These are phyloP conservation scores for Druceiella hillmani DNA, from an alignment of 2,888 invertebrate genomes.

Conservation along the genomic window DNA sequence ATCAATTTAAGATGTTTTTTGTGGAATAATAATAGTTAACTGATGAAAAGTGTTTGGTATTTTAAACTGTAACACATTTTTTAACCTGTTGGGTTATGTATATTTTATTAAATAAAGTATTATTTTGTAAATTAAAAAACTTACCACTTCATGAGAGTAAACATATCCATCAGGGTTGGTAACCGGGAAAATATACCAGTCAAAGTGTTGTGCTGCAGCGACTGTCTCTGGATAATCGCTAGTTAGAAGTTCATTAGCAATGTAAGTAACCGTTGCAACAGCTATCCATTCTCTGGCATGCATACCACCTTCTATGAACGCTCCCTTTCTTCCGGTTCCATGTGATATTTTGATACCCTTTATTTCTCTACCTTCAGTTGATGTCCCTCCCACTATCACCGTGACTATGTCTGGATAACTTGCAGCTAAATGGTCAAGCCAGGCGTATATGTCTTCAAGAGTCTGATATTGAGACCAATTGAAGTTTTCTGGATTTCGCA, in stretches of 20 bases:
- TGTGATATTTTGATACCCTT: conserved; percentile 45
- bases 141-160: conserved; percentile 47
- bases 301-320: conserved; percentile 32
- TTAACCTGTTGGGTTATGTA: no score
- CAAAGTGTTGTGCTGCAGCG: conserved; percentile 41
- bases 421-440: conserved; percentile 48
- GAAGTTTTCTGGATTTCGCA: conserved; percentile 33
- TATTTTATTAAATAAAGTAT: no score
- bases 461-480: conserved; percentile 57
- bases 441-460: conserved; percentile 54
- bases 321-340: conserved; percentile 28
- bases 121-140: background rate
- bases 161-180: conserved; percentile 63
- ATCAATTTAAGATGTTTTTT: no score
- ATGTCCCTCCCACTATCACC: conserved; percentile 34
- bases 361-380: conserved; percentile 43
- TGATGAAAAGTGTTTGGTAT: no score
- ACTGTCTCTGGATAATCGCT: conserved; percentile 33
- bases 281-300: conserved; percentile 47
- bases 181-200: conserved; percentile 59
- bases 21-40: no score
- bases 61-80: no score
- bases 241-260: conserved; percentile 46
- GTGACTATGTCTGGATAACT: conserved; percentile 43
- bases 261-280: conserved; percentile 43